Evolutionary conservation across 2,888 invertebrate genomes (phyloP), one percentile per base, ranked within the genome.

Genomic region (Micropterix aruncella): DNA sequence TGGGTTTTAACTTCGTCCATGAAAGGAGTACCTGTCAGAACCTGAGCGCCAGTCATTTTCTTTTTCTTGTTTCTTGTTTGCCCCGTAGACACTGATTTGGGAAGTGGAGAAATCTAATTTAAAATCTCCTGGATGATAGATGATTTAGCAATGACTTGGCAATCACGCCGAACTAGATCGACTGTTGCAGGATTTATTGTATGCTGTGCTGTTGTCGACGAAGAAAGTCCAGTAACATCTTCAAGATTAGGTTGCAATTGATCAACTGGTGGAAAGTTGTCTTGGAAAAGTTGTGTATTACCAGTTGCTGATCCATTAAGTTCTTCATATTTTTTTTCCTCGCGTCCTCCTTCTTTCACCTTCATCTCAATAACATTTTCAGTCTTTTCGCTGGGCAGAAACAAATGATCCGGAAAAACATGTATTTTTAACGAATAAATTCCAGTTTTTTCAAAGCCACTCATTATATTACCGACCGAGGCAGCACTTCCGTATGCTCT

Each of bases 331-430:
- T 44, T 39, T 3, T 2, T 15, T 18, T 45, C 44, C 41, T 40
- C 44, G 9, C 14, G 18, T 36, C 14, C 19, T 12, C 16, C 12
- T 15, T 45, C 38, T 15, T 46, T 44, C 12, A 17, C 18, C 14
- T n/a, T 37, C 36, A 36, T 41, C n/a, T 41, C 37, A 38, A 18
- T 40, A 37, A 38, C 44, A 27, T 36, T 38, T 37, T 44, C 40
- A 17, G 43, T 47, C 1, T 42, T 41, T 27, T 40, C 40, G 36
- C 41, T 38, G 9, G 42, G 48, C 5, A 41, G n/a, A 38, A 43
- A 45, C 39, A 47, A 16, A 19, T 41, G 15, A 27, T 47, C 45
- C n/a, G 45, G 16, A 18, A 47, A 48, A 18, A 45, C 38, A 16
- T 27, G 7, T 27, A n/a, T 9, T 9, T 27, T 27, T 27, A 27